Percentiles rank a stretch among this genome's conserved stretches.
phyloP scores from a whole-genome alignment of 2,888 invertebrate species.

The Lasioglossum leucozonium region DNA sequence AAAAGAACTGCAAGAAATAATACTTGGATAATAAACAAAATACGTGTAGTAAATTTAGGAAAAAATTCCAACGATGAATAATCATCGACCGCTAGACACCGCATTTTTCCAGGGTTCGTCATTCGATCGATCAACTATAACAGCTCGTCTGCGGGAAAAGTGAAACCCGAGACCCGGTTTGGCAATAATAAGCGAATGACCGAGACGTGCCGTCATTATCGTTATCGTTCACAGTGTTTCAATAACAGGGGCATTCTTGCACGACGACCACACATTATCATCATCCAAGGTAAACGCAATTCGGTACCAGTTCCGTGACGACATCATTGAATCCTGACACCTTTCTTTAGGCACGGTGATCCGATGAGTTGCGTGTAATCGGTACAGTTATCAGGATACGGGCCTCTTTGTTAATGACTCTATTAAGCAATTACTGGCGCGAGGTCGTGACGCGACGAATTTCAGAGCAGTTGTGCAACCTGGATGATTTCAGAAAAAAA shows the following conservation, averaged over 20 bases:
- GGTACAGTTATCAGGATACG: not conserved
- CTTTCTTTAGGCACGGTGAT: not conserved
- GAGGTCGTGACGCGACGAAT: conserved; percentile 8
- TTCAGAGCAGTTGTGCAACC: conserved; percentile 2
- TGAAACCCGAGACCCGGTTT: conserved; percentile 40
- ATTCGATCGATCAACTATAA: conserved; percentile 24
- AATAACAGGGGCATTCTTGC: conserved; percentile 33
- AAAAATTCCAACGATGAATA: not conserved
- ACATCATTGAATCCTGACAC: not conserved
- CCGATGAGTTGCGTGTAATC: conserved; percentile 9
- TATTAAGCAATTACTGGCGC: conserved; percentile 18
- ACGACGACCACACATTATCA: not conserved
- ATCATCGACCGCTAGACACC: not conserved
- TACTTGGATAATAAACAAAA: not conserved
- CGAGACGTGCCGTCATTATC: conserved; percentile 32
- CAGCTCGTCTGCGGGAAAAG: conserved; percentile 6
- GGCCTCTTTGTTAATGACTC: conserved; percentile 6
- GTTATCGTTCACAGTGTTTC: conserved; percentile 46
- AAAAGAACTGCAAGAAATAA: not conserved
- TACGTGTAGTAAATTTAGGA: not conserved
- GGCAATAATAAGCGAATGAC: conserved; percentile 39
- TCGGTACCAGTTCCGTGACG: conserved; percentile 9
- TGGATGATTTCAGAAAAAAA: not conserved
- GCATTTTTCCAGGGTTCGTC: conserved; percentile 13
- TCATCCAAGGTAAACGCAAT: conserved; percentile 7